Evolutionary conservation across 2,113 vertebrate species (phyloP).

Genomic region (Silurus glanis): DNA sequence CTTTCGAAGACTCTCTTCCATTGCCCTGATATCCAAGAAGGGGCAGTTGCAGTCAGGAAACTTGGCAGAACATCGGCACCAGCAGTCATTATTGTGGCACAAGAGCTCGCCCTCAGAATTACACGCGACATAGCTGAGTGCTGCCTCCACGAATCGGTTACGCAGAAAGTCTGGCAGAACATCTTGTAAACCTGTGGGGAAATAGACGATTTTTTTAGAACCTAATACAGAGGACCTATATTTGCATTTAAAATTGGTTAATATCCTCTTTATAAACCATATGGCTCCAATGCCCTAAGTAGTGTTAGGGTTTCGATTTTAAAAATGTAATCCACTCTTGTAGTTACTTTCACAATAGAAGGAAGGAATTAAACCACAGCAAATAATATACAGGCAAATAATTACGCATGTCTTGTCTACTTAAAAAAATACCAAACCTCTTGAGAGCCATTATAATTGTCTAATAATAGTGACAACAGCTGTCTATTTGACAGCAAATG

Average conservation of each 20-base stretch:
- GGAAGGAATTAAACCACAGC: not conserved
- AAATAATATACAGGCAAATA: conserved; percentile 12
- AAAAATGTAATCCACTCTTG: not conserved
- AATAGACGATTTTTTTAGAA: conserved; percentile 1
- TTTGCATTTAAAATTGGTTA: not conserved
- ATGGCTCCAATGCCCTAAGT: not conserved
- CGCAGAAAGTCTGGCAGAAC: conserved; percentile 89
- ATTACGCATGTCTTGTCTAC: not conserved
- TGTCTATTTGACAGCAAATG: conserved; percentile 25
- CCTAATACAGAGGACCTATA: not conserved
- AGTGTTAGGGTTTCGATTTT: not conserved
- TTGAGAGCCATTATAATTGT: conserved; percentile 16
- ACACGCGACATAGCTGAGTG: conserved; percentile 95
- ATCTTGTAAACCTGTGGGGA: conserved; percentile 83
- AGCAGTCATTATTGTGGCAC: conserved; percentile 90
- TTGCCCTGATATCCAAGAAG: conserved; percentile 84
- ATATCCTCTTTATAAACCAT: not conserved
- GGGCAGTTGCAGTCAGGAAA: conserved; percentile 96
- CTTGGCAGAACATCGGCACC: conserved; percentile 83
- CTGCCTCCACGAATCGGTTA: conserved; percentile 87
- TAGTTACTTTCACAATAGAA: not conserved
- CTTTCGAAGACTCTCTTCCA: conserved; percentile 88
- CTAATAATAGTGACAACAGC: conserved; percentile 20
- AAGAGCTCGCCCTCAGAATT: conserved; percentile 89
- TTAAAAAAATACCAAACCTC: not conserved